Evolutionary conservation across 2,113 vertebrate genomes (phyloP).

Genomic region (Pardalotus punctatus): DNA sequence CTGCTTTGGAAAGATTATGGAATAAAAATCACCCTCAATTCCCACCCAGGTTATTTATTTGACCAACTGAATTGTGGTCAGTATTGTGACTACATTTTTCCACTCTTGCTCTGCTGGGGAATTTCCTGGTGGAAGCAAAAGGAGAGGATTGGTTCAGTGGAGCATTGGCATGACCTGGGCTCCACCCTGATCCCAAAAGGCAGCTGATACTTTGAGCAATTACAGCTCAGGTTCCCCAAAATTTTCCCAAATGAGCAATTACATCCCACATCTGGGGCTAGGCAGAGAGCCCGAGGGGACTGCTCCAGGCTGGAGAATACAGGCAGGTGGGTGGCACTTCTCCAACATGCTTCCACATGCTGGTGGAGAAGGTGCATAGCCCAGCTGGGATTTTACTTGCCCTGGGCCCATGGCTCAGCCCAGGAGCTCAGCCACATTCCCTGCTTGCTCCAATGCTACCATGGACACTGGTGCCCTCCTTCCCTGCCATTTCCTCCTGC

Average conservation of each 20-base stretch:
- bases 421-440: background rate
- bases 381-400: background rate
- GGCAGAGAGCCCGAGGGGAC: background rate
- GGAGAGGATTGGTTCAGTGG: background rate
- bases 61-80: background rate
- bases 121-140: background rate
- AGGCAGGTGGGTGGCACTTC: background rate
- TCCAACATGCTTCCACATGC: background rate
- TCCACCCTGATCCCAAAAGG: background rate
- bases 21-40: background rate
- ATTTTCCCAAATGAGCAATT: background rate
- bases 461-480: background rate
- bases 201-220: background rate
- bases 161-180: background rate
- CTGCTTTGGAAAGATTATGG: background rate
- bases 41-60: background rate
- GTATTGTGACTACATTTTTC: background rate
- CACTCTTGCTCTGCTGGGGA: background rate
- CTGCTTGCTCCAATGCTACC: fast-evolving
- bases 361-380: background rate
- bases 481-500: background rate
- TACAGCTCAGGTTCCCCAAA: background rate
- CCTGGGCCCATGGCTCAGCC: background rate
- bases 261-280: background rate
- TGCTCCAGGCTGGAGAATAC: background rate